These are phyloP conservation scores for Erebia aethiops DNA, from an alignment of 2,888 invertebrate genomes.

Conservation along the genomic window DNA sequence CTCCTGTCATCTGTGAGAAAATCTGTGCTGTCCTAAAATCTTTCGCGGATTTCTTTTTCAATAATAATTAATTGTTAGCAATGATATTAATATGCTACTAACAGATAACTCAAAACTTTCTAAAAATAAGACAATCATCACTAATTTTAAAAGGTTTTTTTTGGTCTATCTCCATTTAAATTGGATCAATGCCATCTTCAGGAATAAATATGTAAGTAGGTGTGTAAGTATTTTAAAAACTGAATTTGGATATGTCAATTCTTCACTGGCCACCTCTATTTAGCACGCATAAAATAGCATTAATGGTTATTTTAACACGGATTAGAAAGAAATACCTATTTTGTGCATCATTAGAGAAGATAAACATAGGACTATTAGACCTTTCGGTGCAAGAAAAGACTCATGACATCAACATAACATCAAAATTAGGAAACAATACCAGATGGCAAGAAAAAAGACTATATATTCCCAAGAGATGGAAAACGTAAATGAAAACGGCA, in stretches of 20 bases:
- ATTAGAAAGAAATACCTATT: too few relatives aligned
- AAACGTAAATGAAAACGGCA: too few relatives aligned
- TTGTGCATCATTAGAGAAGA: too few relatives aligned
- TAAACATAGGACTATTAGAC: too few relatives aligned
- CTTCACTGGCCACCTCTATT: not conserved
- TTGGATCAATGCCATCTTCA: slow-evolving; percentile 11
- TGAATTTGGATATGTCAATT: not conserved
- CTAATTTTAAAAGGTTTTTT: slow-evolving; percentile 1
- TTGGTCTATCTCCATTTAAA: not conserved
- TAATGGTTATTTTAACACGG: not conserved
- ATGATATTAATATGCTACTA: too few relatives aligned
- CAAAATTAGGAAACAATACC: too few relatives aligned
- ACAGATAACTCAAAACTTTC: too few relatives aligned
- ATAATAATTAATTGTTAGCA: not conserved
- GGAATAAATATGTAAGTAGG: not conserved
- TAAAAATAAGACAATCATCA: not conserved
- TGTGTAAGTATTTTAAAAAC: not conserved
- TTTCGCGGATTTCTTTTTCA: not conserved
- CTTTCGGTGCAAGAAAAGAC: too few relatives aligned
- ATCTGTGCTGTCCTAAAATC: not conserved
- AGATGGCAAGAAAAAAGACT: too few relatives aligned
- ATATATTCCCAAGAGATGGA: too few relatives aligned
- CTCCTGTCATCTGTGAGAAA: not conserved
- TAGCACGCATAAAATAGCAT: too few relatives aligned
- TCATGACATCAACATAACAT: too few relatives aligned